These are phyloP conservation scores for Ophion obscuratus DNA, from an alignment of 2,888 invertebrate genomes.

Conservation along the genomic window DNA sequence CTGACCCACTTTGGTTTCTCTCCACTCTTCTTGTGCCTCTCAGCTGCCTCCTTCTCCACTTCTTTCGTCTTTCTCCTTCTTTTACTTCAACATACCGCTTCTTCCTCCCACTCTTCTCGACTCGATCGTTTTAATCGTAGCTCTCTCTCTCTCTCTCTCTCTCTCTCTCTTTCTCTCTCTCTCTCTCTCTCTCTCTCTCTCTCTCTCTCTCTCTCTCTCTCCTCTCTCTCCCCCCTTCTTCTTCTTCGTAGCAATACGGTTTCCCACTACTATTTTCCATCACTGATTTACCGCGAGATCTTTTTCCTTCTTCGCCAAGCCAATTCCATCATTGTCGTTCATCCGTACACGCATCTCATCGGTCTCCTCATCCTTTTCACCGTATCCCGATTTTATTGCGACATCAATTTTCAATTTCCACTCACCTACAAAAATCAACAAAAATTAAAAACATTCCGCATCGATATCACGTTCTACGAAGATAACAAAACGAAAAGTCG, in stretches of 20 bases:
- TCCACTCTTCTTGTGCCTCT: conserved; percentile 70
- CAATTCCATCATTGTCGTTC: background rate
- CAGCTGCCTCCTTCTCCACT: conserved; percentile 39
- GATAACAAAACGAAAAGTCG: too few relatives aligned
- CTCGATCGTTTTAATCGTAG: background rate
- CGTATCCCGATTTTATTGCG: background rate
- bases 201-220: too few relatives aligned
- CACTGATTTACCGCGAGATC: background rate
- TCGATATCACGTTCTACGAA: too few relatives aligned
- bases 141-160: background rate
- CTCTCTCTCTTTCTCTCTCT: background rate
- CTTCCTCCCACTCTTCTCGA: background rate
- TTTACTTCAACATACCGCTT: background rate
- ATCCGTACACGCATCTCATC: background rate
- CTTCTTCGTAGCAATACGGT: too few relatives aligned
- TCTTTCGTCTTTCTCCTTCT: conserved; percentile 61
- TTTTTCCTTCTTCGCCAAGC: background rate
- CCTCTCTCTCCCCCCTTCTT: too few relatives aligned
- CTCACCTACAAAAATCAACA: too few relatives aligned
- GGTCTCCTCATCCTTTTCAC: background rate
- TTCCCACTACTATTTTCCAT: background rate
- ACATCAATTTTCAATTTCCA: background rate
- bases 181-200: background rate
- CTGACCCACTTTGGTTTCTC: conserved; percentile 83
- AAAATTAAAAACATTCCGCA: too few relatives aligned